phyloP scores from a whole-genome alignment of 2,113 vertebrate species.

The Mohoua ochrocephala region DNA sequence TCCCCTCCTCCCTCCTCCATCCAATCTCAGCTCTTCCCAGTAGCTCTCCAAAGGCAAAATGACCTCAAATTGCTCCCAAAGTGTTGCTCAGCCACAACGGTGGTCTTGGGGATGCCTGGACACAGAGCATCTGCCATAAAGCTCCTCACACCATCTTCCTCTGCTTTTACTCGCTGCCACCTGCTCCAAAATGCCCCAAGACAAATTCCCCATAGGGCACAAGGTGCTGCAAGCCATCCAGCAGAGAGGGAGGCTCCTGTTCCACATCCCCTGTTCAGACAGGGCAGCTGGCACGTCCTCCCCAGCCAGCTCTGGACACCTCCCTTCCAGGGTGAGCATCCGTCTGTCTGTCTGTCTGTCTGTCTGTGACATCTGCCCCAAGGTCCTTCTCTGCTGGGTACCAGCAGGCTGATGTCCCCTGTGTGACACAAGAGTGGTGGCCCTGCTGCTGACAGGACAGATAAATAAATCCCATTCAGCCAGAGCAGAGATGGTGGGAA shows the following conservation, averaged over 20 bases:
- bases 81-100: not conserved
- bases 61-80: not conserved
- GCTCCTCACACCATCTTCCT: not conserved
- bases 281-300: not conserved
- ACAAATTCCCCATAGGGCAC: accelerated
- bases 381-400: not conserved
- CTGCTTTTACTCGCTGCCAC: accelerated
- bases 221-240: not conserved
- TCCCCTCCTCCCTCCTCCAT: not conserved
- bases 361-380: not conserved
- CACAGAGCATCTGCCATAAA: not conserved
- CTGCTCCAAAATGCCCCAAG: not conserved
- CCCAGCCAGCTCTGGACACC: not conserved
- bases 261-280: too few species aligned
- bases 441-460: not conserved
- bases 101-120: not conserved
- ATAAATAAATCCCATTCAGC: not conserved
- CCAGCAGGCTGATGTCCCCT: not conserved
- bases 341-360: accelerated
- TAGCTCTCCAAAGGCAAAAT: not conserved
- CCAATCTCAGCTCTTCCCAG: not conserved
- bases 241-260: not conserved
- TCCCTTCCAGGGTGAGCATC: not conserved
- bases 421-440: not conserved
- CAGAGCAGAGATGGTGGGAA: not conserved